phyloP scores from a whole-genome alignment of 1,140 invertebrate species.

The Drosophila ogumai region DNA sequence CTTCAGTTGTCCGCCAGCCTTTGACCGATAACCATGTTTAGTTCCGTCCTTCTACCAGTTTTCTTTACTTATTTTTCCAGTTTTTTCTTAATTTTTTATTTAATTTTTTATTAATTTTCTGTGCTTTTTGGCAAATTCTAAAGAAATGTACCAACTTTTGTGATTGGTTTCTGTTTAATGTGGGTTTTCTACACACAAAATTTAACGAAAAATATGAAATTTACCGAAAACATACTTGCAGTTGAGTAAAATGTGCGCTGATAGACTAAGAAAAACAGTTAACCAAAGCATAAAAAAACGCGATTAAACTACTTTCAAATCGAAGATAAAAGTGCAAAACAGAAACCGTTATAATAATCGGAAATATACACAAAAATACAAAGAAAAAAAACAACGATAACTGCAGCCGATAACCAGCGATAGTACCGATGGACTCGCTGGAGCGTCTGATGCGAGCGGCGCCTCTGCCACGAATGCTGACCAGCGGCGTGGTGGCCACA shows the following conservation, averaged over 20 bases:
- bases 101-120: background rate
- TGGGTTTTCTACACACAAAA: constrained; percentile 8
- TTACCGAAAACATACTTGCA: constrained; percentile 35
- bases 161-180: constrained; percentile 21
- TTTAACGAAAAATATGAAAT: background rate
- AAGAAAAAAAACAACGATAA: constrained; percentile 17
- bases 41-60: background rate
- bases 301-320: constrained; percentile 21
- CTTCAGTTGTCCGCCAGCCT: constrained; percentile 40
- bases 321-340: constrained; percentile 22
- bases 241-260: constrained; percentile 67
- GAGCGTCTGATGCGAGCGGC: constrained; percentile 90
- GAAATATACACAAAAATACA: background rate
- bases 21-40: constrained; percentile 43
- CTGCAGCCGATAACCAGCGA: constrained; percentile 8
- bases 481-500: constrained; percentile 88
- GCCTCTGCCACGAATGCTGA: constrained; percentile 88
- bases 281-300: constrained; percentile 24
- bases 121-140: constrained; percentile 64
- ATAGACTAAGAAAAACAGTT: constrained; percentile 45
- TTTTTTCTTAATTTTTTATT: background rate
- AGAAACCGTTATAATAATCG: background rate
- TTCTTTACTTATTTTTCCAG: background rate
- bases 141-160: constrained; percentile 26
- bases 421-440: constrained; percentile 88